Evolutionary conservation across 2,113 vertebrate genomes (phyloP).

Genomic region (Chrysemys picta): DNA sequence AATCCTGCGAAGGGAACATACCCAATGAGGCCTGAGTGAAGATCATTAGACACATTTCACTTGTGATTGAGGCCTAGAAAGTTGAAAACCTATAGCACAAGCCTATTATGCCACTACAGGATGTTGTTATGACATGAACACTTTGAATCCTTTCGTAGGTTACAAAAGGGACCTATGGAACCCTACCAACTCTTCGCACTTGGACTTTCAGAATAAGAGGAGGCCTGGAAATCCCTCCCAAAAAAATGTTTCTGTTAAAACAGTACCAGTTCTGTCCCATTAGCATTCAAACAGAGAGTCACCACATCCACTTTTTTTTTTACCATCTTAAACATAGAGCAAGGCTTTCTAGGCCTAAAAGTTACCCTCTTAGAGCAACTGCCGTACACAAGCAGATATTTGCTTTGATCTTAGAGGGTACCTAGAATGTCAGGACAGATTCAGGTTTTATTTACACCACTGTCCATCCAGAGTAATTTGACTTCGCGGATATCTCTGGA

Average conservation of each 20-base stretch:
- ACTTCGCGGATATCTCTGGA: neutral
- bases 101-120: neutral
- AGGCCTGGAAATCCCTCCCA: neutral
- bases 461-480: neutral
- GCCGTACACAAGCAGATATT: neutral
- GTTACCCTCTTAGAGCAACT: neutral
- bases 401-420: neutral
- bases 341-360: neutral
- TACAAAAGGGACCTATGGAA: neutral
- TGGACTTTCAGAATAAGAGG: neutral
- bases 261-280: neutral
- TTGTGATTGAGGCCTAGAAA: neutral
- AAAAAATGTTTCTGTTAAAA: neutral
- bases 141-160: neutral
- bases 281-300: neutral
- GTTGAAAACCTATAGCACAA: neutral
- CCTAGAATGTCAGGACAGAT: neutral
- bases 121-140: neutral
- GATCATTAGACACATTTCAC: rapidly evolving
- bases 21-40: neutral
- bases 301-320: neutral
- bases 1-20: neutral
- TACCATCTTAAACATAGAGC: neutral
- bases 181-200: neutral
- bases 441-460: neutral